Evolutionary conservation across 2,797 vertebrate species (phyloP), one percentile per base, ranked within the genome.

Genomic region (Glyptemys insculpta): DNA sequence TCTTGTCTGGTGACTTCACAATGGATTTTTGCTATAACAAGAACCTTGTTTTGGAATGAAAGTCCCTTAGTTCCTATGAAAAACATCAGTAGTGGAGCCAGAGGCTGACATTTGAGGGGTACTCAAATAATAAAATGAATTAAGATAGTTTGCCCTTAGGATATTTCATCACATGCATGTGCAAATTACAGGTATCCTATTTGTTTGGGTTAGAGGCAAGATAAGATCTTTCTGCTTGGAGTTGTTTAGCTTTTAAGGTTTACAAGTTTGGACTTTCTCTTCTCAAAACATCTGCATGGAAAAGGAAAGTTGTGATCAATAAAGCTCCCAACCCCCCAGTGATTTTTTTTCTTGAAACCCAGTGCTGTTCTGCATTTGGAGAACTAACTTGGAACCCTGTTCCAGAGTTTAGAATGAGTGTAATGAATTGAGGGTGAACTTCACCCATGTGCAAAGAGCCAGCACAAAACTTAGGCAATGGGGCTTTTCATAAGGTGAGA

Each of bases 31-130:
- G 34, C 31, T 88, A 34, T 95, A 96, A 85, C 14, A n/a, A 78
- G 52, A 52, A 47, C 23, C 57, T 91, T 82, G 4, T 4, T 23
- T 80, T 83, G 68, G 29, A 93, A 50, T 79, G 57, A 65, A 95
- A 68, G 11, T 56, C 56, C 76, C 15, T 93, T 87, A 87, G 18
- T 93, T 82, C 65, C 81, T 41, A 59, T 74, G 53, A 89, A 1
- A 79, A 87, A 79, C 53, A 6, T 31, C 1, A 0, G 27, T 76
- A 59, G 41, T 52, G 57, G 68, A 85, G n/a, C 41, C 16, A 74
- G 68, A 85, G 65, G 37, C 41, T 95, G 86, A 83, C 83, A 86
- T 88, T 93, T 91, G 76, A 89, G 56, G 62, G 80, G 52, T 56
- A 81, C 81, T 94, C 50, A 41, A 84, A 54, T 90, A 85, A 87